phyloP scores from a whole-genome alignment of 2,888 invertebrate genomes.

The Pseudococcus jackbeardsleyi region DNA sequence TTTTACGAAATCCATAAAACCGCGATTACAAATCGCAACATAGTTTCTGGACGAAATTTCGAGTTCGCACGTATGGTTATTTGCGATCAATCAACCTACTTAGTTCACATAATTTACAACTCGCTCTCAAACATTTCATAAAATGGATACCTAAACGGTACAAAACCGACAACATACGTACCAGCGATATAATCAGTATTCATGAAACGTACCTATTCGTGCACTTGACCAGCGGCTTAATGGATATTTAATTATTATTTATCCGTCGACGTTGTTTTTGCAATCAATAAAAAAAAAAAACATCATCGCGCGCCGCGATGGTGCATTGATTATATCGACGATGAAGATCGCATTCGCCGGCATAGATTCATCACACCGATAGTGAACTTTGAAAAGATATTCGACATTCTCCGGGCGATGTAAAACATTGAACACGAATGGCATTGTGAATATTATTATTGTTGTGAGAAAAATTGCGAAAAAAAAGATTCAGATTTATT shows the following conservation, averaged over 20 bases:
- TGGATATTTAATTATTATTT: constrained; percentile 24
- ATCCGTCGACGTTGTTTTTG: constrained; percentile 10
- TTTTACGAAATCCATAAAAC: too few relatives aligned
- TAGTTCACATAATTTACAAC: neutral
- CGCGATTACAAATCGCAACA: too few relatives aligned
- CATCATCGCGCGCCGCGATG: constrained; percentile 8
- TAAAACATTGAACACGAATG: constrained; percentile 26
- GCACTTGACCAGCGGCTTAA: constrained; percentile 6
- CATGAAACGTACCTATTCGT: constrained; percentile 1
- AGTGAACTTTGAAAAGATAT: neutral
- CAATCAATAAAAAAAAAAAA: constrained; percentile 2
- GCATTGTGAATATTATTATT: constrained; percentile 40
- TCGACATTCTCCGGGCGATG: constrained; percentile 26
- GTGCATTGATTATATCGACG: constrained; percentile 3
- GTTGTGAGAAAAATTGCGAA: constrained; percentile 52
- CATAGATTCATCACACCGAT: neutral
- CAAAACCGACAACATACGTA: neutral
- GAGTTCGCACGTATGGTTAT: neutral
- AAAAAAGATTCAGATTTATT: constrained; percentile 49
- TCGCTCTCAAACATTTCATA: neutral
- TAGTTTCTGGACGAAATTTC: neutral
- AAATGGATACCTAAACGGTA: neutral
- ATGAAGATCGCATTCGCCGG: neutral
- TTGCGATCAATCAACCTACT: neutral
- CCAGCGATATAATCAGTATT: neutral